Conservation (phyloP, 2,888 invertebrate species). For the Myopa tessellatipennis region DNA sequence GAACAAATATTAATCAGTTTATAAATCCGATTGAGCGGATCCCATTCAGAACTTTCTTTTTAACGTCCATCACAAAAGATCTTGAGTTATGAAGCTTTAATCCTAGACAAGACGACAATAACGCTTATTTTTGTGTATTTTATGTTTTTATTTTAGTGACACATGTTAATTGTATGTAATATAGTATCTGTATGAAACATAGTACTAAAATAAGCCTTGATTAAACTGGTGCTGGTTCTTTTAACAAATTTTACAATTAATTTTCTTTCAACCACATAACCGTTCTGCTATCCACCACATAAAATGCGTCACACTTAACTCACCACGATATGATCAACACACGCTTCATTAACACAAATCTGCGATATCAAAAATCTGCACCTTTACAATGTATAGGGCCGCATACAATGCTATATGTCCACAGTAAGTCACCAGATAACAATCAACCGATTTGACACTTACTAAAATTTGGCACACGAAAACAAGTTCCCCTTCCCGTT, state of each 20-base stretch:
- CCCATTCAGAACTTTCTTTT: background rate
- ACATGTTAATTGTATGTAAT: too few relatives aligned
- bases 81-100: too few relatives aligned
- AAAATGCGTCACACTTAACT: conserved; percentile 30
- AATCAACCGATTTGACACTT: background rate
- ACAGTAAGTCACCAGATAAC: conserved; percentile 71
- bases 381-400: conserved; percentile 54
- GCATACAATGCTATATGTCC: conserved; percentile 75
- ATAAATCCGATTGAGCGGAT: background rate
- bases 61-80: background rate
- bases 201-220: conserved; percentile 2
- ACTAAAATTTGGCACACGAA: conserved; percentile 8
- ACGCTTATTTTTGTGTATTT: too few relatives aligned
- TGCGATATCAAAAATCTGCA: conserved; percentile 36
- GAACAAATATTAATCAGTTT: background rate
- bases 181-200: too few relatives aligned
- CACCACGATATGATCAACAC: conserved; percentile 27
- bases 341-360: conserved; percentile 38
- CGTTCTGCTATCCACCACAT: conserved; percentile 18
- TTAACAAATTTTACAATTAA: conserved; percentile 41
- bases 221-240: conserved; percentile 49
- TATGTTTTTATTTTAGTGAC: too few relatives aligned
- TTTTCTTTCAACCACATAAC: conserved; percentile 46
- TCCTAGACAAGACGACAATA: too few relatives aligned
- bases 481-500: conserved; percentile 40